Evolutionary conservation across 2,888 invertebrate species (phyloP), one percentile per base, ranked within the genome.

Genomic region (Andrena fulva): DNA sequence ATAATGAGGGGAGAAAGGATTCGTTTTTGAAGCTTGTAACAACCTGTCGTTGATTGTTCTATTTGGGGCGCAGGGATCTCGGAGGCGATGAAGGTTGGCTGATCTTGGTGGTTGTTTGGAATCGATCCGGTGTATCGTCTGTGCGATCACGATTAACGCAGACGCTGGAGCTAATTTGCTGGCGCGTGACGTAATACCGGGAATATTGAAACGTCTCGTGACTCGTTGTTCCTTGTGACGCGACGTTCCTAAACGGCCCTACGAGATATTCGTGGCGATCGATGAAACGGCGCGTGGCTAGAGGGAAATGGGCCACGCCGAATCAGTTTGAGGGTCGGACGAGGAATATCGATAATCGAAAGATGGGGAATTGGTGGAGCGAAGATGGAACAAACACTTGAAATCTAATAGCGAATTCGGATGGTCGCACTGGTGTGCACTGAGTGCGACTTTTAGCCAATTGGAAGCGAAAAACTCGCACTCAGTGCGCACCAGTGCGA

Each of bases 171-270:
- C 52, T 50, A 27, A 75, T 52, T 75, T 52, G n/a, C 24, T 50
- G 29, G 48, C 33, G 50, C 27, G 7, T 68, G 68, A 68, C 33
- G 67, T 60, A 75, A 68, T 50, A 0, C 12, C n/a, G 59, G 31
- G 60, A 48, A 75, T 75, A 68, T 60, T 50, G 33, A 33, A 69
- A 52, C 68, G 56, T 74, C 67, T 67, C 24, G 59, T 8, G n/a
- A 50, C 42, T 48, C 12, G 64, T 35, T 31, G 29, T 56, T 73
- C 56, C 48, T 73, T 16, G 56, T 66, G 73, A 73, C 73, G 12
- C 31, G 42, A 54, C 42, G 20, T 16, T 59, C 50, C 6, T 60
- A 20, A 24, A 24, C 68, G 33, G 16, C 6, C 1, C 33, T 20
- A 5, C 7, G n/a, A 67, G 29, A 31, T 60, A 60, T 60, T n/a